A percentile compares a stretch with the other conserved stretches of the same genome.
These are phyloP conservation scores for Lasioglossum oenotherae DNA, from an alignment of 2,888 invertebrate species.

Conservation along the genomic window DNA sequence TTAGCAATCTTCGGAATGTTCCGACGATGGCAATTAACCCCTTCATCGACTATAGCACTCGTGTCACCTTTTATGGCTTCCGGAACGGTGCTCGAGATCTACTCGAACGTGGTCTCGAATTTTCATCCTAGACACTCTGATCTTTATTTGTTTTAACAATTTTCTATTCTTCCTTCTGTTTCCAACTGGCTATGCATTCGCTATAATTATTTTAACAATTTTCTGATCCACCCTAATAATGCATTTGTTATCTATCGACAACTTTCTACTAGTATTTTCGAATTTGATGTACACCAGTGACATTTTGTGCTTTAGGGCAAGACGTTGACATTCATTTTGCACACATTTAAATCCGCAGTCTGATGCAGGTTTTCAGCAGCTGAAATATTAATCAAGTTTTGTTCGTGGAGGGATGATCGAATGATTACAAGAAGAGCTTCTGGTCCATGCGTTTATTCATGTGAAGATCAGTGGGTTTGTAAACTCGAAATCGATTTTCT, in stretches of 20 bases:
- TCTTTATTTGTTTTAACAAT: no score
- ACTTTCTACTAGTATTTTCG: no score
- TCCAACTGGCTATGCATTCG: no score
- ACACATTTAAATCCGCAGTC: background rate
- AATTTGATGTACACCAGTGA: background rate
- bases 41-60: background rate
- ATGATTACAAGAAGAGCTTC: background rate
- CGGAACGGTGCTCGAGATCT: background rate
- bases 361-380: background rate
- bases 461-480: background rate
- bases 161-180: no score
- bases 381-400: background rate
- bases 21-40: constrained; percentile 17
- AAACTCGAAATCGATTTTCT: background rate
- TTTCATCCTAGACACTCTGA: background rate
- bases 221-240: no score
- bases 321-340: background rate
- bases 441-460: background rate
- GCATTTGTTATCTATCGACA: no score
- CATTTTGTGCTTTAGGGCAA: background rate
- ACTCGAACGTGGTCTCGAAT: background rate
- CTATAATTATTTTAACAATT: no score
- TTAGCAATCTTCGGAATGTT: constrained; percentile 25
- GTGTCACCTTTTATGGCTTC: background rate
- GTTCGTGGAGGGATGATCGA: background rate